Evolutionary conservation across 2,888 invertebrate genomes (phyloP).

Genomic region (Harpalus rubripes): DNA sequence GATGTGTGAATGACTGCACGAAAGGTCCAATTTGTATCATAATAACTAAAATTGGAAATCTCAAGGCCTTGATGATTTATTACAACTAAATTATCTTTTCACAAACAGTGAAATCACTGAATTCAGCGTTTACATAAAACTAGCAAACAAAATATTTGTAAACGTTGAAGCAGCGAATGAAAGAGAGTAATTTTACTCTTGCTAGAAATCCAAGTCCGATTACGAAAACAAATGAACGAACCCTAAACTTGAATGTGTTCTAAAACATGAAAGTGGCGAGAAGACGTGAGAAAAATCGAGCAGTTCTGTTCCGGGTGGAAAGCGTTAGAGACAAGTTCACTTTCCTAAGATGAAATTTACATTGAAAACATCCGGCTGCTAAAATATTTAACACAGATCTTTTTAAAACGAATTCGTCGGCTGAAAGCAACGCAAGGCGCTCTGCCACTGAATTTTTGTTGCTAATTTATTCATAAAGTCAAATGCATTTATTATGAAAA

Average conservation of each 20-base stretch:
- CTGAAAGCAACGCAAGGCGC: conserved; percentile 24
- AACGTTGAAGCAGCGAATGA: background rate
- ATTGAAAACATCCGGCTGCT: conserved; percentile 47
- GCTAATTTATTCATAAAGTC: conserved; percentile 73
- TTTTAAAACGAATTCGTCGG: conserved; percentile 49
- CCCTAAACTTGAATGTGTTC: conserved; percentile 5
- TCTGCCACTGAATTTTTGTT: conserved; percentile 62
- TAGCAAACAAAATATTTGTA: background rate
- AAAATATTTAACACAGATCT: conserved; percentile 57
- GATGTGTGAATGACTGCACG: too few relatives aligned
- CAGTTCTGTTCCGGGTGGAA: conserved; percentile 6
- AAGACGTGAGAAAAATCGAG: conserved; percentile 39
- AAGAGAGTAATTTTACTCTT: background rate
- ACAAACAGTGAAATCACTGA: background rate
- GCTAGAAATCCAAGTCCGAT: background rate
- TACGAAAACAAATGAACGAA: background rate
- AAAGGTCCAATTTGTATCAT: too few relatives aligned
- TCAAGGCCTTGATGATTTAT: too few relatives aligned
- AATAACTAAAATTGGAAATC: too few relatives aligned
- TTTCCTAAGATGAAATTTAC: conserved; percentile 38
- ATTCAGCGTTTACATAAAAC: background rate
- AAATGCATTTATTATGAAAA: conserved; percentile 73
- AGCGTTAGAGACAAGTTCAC: conserved; percentile 39
- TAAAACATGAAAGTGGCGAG: background rate
- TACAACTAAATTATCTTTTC: too few relatives aligned